Conservation (phyloP, 1,140 invertebrate species). For the Streblospio benedicti region DNA sequence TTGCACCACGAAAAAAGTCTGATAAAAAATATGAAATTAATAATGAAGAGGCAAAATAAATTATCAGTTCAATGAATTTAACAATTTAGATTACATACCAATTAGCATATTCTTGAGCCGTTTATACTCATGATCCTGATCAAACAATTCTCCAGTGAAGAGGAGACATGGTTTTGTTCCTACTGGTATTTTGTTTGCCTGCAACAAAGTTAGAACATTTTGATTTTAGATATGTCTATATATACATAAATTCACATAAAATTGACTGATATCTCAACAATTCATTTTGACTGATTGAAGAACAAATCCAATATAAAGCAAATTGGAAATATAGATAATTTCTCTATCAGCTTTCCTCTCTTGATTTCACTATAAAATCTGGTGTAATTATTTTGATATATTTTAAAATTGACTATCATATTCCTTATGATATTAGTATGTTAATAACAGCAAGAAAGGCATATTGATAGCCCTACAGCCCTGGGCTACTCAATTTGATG, state of each 20-base stretch:
- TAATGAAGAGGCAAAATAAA: not conserved
- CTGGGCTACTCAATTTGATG: too few relatives aligned
- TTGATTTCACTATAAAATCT: too few relatives aligned
- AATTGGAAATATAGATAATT: too few relatives aligned
- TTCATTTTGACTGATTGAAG: too few relatives aligned
- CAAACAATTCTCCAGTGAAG: constrained; percentile 88
- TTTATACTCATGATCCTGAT: constrained; percentile 64
- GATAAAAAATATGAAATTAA: constrained; percentile 37
- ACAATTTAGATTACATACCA: constrained; percentile 31
- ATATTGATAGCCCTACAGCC: too few relatives aligned
- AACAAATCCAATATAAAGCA: too few relatives aligned
- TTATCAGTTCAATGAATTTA: not conserved
- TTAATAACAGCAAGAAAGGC: too few relatives aligned
- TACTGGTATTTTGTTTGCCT: constrained; percentile 64
- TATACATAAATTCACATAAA: constrained; percentile 3
- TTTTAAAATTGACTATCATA: too few relatives aligned
- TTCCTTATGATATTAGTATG: too few relatives aligned
- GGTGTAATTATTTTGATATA: too few relatives aligned
- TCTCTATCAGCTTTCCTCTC: too few relatives aligned
- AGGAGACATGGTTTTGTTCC: constrained; percentile 86
- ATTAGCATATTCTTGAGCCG: constrained; percentile 78
- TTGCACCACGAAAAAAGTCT: constrained; percentile 87
- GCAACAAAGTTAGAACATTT: constrained; percentile 20
- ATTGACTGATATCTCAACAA: too few relatives aligned
- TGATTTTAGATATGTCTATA: not conserved